Evolutionary conservation across 2,797 vertebrate species (phyloP).

Genomic region (Syngnathus acus): DNA sequence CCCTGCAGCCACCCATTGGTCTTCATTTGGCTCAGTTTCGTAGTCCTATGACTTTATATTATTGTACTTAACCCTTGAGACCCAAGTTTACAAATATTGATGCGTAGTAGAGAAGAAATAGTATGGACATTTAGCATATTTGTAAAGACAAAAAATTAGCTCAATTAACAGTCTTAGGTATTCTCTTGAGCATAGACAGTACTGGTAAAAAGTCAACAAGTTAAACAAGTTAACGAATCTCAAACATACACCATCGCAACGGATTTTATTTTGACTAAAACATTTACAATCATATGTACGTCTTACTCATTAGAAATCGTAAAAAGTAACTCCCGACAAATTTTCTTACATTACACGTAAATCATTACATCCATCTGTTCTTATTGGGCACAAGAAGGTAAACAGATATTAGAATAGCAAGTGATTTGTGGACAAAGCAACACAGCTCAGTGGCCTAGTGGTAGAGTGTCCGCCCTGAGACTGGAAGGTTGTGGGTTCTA

Average conservation of each 20-base stretch:
- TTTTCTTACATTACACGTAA: background rate
- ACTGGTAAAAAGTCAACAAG: background rate
- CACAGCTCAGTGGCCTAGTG: no score
- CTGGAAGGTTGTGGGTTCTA: no score
- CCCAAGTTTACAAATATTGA: background rate
- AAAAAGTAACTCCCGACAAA: background rate
- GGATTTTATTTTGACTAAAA: background rate
- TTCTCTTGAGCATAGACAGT: background rate
- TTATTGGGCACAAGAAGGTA: no score
- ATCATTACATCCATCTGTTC: no score
- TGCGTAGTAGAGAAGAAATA: background rate
- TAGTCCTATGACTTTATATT: conserved; percentile 56
- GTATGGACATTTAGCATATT: background rate
- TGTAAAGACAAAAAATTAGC: background rate
- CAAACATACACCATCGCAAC: background rate
- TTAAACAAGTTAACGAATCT: background rate
- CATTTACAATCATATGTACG: background rate
- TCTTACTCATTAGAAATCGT: background rate
- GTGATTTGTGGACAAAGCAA: no score
- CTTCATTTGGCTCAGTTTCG: conserved; percentile 24
- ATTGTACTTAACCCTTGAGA: conserved; percentile 2
- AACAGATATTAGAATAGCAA: no score
- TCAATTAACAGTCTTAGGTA: background rate
- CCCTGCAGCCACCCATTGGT: conserved; percentile 39
- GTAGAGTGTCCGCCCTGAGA: no score